Evolutionary conservation across 2,113 vertebrate species (phyloP).

Genomic region (Odocoileus virginianus): DNA sequence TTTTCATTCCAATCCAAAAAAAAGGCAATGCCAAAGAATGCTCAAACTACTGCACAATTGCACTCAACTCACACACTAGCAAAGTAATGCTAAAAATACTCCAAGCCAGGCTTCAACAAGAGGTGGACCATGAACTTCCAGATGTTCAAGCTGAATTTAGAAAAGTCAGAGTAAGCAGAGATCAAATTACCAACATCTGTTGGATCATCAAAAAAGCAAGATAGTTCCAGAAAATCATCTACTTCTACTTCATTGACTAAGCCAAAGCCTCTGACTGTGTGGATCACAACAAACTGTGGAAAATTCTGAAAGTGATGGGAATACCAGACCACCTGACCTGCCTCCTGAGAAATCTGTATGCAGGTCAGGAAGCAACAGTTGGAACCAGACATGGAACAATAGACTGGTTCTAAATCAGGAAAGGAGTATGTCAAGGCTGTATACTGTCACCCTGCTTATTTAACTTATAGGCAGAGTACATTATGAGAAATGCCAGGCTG

Average conservation of each 20-base stretch:
- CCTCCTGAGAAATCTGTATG: background rate
- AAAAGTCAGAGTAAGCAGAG: background rate
- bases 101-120: background rate
- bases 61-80: background rate
- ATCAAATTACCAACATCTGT: background rate
- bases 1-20: background rate
- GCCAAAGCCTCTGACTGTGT: background rate
- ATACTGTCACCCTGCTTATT: background rate
- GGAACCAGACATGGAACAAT: background rate
- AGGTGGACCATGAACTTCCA: background rate
- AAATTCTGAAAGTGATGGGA: background rate
- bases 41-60: background rate
- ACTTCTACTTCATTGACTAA: background rate
- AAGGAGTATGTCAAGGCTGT: background rate
- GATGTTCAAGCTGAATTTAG: background rate
- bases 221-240: background rate
- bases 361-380: background rate
- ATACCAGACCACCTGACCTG: background rate
- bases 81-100: background rate
- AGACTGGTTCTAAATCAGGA: fast-evolving
- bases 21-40: background rate
- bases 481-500: background rate
- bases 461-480: background rate
- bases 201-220: background rate
- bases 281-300: background rate